Evolutionary conservation across 2,888 invertebrate genomes (phyloP).

Genomic region (Epinotia ramella): DNA sequence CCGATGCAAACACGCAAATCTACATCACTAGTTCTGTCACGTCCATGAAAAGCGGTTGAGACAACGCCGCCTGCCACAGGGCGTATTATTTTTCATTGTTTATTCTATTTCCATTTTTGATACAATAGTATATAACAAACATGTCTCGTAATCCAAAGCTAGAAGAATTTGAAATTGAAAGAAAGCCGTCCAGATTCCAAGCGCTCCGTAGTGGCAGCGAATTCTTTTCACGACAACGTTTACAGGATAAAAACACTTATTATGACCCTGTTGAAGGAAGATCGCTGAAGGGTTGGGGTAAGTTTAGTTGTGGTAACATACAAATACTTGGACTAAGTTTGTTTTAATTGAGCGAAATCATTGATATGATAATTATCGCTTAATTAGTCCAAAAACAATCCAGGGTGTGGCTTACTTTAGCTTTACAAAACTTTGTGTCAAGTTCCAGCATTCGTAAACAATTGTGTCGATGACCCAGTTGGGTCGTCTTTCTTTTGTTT

Average conservation of each 20-base stretch:
- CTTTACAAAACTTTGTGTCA: slow-evolving; percentile 31
- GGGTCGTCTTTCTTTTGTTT: not conserved
- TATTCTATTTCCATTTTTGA: slow-evolving; percentile 32
- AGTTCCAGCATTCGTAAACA: slow-evolving; percentile 28
- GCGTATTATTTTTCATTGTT: slow-evolving; percentile 41
- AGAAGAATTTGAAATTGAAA: slow-evolving; percentile 75
- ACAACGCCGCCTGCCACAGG: slow-evolving; percentile 25
- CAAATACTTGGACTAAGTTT: not conserved
- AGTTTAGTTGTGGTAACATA: slow-evolving; percentile 52
- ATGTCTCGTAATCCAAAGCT: slow-evolving; percentile 71
- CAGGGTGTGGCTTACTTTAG: slow-evolving; percentile 40
- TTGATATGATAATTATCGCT: slow-evolving; percentile 4
- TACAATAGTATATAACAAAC: slow-evolving; percentile 40
- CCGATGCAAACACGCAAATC: not conserved
- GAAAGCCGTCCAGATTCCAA: slow-evolving; percentile 59
- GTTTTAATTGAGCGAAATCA: not conserved
- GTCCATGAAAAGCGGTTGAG: slow-evolving; percentile 39
- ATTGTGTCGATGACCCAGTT: slow-evolving; percentile 23
- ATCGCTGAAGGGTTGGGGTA: slow-evolving; percentile 83
- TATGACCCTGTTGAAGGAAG: slow-evolving; percentile 60
- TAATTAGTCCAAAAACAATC: slow-evolving; percentile 25
- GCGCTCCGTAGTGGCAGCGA: slow-evolving; percentile 57
- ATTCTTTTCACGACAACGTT: slow-evolving; percentile 59
- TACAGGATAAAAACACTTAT: slow-evolving; percentile 34
- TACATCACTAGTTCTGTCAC: slow-evolving; percentile 43